Evolutionary conservation across 2,113 vertebrate species (phyloP).

Genomic region (Xyliphius kryptos): DNA sequence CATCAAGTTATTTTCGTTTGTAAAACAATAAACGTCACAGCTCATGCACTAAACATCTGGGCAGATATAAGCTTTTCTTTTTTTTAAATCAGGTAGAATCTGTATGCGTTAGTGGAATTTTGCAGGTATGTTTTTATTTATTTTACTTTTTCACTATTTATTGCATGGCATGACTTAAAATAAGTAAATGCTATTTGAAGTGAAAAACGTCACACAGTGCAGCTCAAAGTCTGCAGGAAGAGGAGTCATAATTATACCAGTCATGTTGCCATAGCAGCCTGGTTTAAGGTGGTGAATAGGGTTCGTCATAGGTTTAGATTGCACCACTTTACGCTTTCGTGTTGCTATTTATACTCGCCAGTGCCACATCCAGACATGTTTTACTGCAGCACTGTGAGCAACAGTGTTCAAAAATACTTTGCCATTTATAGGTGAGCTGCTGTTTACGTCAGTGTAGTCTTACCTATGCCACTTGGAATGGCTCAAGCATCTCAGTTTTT

Average conservation of each 20-base stretch:
- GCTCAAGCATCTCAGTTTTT: too few species aligned
- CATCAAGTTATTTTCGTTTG: background rate
- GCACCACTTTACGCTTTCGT: constrained; percentile 68
- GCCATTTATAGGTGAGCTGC: constrained; percentile 32
- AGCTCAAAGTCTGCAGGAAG: constrained; percentile 64
- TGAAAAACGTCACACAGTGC: constrained; percentile 58
- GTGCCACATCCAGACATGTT: constrained; percentile 55
- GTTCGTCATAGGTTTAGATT: constrained; percentile 68
- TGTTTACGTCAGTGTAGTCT: constrained; percentile 10
- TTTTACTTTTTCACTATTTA: background rate
- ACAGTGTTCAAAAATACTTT: constrained; percentile 47
- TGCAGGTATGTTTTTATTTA: background rate
- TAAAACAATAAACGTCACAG: too few species aligned
- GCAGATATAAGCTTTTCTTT: too few species aligned
- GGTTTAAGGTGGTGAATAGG: constrained; percentile 67
- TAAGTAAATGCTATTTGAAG: constrained; percentile 52
- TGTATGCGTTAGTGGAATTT: too few species aligned
- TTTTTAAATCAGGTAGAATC: too few species aligned
- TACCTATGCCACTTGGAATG: constrained; percentile 14
- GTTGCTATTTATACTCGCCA: constrained; percentile 71
- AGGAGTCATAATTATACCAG: constrained; percentile 67
- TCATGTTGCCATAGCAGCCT: constrained; percentile 68
- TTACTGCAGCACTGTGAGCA: constrained; percentile 52
- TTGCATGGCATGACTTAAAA: constrained; percentile 61
- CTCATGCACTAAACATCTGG: too few species aligned